Evolutionary conservation across 2,888 invertebrate genomes (phyloP).

Genomic region (Drosophila tanythrix): DNA sequence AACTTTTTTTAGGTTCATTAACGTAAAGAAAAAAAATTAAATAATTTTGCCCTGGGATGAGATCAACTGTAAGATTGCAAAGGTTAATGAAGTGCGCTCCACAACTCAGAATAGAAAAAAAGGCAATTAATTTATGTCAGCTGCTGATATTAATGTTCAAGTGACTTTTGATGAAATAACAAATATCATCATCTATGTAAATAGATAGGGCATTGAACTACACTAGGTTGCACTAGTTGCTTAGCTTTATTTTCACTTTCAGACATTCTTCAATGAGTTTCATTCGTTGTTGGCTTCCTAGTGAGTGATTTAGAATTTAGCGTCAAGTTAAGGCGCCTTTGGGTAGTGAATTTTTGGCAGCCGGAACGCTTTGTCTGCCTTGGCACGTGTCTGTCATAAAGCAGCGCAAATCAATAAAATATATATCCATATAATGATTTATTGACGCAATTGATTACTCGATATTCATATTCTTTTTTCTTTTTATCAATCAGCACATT

Average conservation of each 20-base stretch:
- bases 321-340: slow-evolving; percentile 29
- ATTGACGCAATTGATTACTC: slow-evolving; percentile 72
- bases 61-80: slow-evolving; percentile 25
- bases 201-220: slow-evolving; percentile 41
- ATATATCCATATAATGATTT: slow-evolving; percentile 74
- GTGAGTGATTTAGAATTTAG: slow-evolving; percentile 45
- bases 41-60: slow-evolving; percentile 7
- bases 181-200: not conserved
- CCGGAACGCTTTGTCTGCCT: slow-evolving; percentile 53
- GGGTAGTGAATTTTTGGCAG: slow-evolving; percentile 35
- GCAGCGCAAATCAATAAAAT: slow-evolving; percentile 74
- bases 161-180: slow-evolving; percentile 7
- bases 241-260: slow-evolving; percentile 60
- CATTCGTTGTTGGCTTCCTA: slow-evolving; percentile 27
- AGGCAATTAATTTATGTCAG: not conserved
- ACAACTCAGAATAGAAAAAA: not conserved
- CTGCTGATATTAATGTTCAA: slow-evolving; percentile 3
- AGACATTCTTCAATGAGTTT: slow-evolving; percentile 20
- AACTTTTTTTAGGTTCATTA: slow-evolving; percentile 17
- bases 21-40: not conserved
- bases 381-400: slow-evolving; percentile 74
- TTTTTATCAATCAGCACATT: slow-evolving; percentile 39
- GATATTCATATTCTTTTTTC: slow-evolving; percentile 40
- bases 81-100: slow-evolving; percentile 48
- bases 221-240: not conserved